phyloP scores from a whole-genome alignment of 2,113 vertebrate genomes.

The Piprites chloris region DNA sequence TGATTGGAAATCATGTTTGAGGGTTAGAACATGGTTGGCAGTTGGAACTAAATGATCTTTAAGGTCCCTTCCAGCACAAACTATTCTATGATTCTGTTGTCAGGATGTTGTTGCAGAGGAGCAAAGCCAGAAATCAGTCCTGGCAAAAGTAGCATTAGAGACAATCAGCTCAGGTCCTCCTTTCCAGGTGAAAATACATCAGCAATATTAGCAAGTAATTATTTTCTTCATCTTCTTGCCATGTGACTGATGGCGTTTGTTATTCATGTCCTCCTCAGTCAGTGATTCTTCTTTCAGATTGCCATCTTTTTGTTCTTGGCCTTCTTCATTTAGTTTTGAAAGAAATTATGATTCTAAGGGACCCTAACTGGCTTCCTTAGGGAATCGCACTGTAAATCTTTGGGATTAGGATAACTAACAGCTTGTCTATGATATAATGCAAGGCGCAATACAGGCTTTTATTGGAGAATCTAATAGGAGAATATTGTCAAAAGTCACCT shows the following conservation, averaged over 20 bases:
- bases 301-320: neutral
- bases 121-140: neutral
- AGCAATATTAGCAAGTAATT: neutral
- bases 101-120: neutral
- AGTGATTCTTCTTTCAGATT: neutral
- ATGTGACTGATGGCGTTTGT: neutral
- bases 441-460: neutral
- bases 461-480: neutral
- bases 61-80: neutral
- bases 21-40: neutral
- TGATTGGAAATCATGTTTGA: neutral
- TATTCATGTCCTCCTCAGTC: neutral
- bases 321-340: neutral
- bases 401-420: neutral
- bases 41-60: neutral
- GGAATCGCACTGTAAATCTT: neutral
- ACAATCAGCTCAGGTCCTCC: neutral
- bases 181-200: neutral
- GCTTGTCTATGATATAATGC: neutral
- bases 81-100: neutral
- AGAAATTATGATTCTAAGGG: neutral
- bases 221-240: neutral
- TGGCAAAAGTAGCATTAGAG: neutral
- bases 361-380: neutral
- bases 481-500: neutral